Percentiles rank a stretch among this genome's conserved stretches.
phyloP scores from a whole-genome alignment of 2,888 invertebrate genomes.

The Phymatocera aterrima region DNA sequence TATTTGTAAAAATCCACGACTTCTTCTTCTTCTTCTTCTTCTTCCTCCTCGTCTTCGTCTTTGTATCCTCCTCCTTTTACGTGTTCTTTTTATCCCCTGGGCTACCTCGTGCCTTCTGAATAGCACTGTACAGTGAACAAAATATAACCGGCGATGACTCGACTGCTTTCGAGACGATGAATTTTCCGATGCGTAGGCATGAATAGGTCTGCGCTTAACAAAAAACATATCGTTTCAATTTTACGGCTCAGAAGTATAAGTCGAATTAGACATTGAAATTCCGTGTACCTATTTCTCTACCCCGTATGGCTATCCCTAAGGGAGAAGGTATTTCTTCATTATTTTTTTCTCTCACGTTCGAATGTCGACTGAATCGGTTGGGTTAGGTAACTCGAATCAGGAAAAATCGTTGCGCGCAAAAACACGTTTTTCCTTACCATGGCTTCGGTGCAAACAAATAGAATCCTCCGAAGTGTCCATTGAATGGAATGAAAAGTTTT shows the following conservation, averaged over 20 bases:
- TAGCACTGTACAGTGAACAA: slow-evolving; percentile 28
- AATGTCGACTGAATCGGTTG: neutral
- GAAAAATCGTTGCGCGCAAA: slow-evolving; percentile 28
- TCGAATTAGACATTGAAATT: too few species aligned
- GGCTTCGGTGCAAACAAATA: slow-evolving; percentile 40
- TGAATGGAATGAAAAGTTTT: slow-evolving; percentile 16
- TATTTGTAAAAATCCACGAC: slow-evolving; percentile 34
- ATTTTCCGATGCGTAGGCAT: neutral
- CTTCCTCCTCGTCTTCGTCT: too few species aligned
- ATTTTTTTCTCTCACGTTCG: neutral
- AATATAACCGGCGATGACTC: slow-evolving; percentile 13
- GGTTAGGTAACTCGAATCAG: slow-evolving; percentile 16
- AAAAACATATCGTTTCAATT: neutral
- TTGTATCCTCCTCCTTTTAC: too few species aligned
- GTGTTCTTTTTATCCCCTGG: too few species aligned
- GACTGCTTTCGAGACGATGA: neutral
- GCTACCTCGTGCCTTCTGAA: neutral
- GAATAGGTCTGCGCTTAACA: too few species aligned
- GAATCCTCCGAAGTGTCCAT: slow-evolving; percentile 21
- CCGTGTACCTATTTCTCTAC: too few species aligned
- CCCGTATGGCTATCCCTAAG: too few species aligned
- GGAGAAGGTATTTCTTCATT: too few species aligned
- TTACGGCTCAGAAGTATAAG: neutral
- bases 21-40: too few species aligned
- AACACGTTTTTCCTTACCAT: neutral